Conservation (phyloP, 1,140 invertebrate species). For the Calephelis nemesis region DNA sequence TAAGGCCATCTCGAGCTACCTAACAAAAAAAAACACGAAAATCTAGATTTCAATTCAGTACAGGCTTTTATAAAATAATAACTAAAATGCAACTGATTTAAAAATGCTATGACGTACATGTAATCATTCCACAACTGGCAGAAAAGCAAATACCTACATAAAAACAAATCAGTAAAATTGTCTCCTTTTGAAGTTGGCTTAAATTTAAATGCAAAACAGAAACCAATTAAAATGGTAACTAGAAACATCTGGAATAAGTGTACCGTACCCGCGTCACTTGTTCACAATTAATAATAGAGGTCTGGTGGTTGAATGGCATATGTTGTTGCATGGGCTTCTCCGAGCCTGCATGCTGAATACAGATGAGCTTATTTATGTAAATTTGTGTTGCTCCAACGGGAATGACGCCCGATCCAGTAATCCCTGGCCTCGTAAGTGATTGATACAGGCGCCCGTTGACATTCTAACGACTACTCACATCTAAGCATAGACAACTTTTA, state of each 20-base stretch:
- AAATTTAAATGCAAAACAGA: background rate
- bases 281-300: constrained; percentile 70
- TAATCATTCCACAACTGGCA: too few species aligned
- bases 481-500: too few species aligned
- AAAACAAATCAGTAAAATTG: too few species aligned
- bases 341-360: constrained; percentile 65
- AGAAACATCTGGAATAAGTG: constrained; percentile 24
- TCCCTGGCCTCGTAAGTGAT: constrained; percentile 61
- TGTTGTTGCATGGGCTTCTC: constrained; percentile 68
- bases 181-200: too few species aligned
- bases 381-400: constrained; percentile 56
- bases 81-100: too few species aligned
- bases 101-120: too few species aligned
- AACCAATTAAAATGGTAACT: constrained; percentile 50
- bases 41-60: too few species aligned
- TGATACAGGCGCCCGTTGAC: constrained; percentile 56
- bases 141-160: too few species aligned
- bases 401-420: constrained; percentile 58
- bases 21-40: too few species aligned
- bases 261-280: constrained; percentile 48
- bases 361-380: constrained; percentile 76
- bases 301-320: constrained; percentile 66
- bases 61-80: too few species aligned
- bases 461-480: constrained; percentile 33
- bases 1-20: too few species aligned